Evolutionary conservation across 2,113 vertebrate species (phyloP), one percentile per base, ranked within the genome.

Genomic region (Rhea pennata): DNA sequence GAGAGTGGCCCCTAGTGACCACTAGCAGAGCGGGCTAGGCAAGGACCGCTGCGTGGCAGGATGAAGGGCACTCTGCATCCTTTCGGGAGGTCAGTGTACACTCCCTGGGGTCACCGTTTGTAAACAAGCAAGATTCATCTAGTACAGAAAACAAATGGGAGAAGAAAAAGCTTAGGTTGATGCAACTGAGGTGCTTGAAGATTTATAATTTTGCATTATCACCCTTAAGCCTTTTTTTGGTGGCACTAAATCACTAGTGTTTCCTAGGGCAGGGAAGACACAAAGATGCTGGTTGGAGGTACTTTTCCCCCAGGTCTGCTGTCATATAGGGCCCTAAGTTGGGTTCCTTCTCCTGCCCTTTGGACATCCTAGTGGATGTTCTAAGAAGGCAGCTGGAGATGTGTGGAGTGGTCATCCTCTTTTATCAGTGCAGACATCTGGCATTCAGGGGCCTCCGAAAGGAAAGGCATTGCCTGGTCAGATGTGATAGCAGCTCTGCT

Each of bases 351-450:
- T 65, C 44, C 50, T 88, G 56, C 17, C n/a, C 27, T 66, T 16
- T 40, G 51, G 93, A 77, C 62, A 73, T 80, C 81, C 54, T 74
- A 13, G 58, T 61, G 56, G 84, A 50, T 54, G 24, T 33, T 20
- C 67, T 40, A 26, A 83, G 70, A 23, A 2, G 1, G 71, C 40
- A 73, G 87, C 50, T 86, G 82, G 85, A 91, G 88, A 69, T 58
- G 48, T 1, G 2, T 12, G 72, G 87, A 93, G 71, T 9, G 0
- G 82, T 53, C 64, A 85, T 50, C 72, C 23, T 82, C n/a, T 54
- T 80, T 87, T 95, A 95, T 96, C 96, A 23, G 50, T 17, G 40
- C 33, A 74, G 85, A 75, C 96, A 95, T 83, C 85, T 96, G 96
- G 85, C 94, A 87, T 93, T 91, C 86, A 69, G 6, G 39, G 67